phyloP scores from a whole-genome alignment of 2,888 invertebrate genomes.

The Stegophylla sp. region DNA sequence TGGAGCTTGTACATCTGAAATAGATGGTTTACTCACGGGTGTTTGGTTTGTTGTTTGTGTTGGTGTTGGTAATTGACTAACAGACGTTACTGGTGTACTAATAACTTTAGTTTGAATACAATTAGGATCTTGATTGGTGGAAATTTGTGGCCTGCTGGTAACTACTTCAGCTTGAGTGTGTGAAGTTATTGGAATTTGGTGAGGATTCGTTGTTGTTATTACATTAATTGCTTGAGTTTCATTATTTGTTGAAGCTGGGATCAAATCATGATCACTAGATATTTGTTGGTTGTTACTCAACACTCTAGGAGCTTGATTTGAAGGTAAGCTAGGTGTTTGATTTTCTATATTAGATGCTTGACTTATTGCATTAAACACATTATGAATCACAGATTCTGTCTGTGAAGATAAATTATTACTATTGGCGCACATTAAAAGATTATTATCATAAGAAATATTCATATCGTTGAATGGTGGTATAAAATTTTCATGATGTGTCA shows the following conservation, averaged over 20 bases:
- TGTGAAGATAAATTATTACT: constrained; percentile 39
- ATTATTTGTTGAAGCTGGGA: constrained; percentile 10
- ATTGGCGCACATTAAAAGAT: constrained; percentile 31
- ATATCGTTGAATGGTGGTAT: constrained; percentile 53
- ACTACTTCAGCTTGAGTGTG: constrained; percentile 27
- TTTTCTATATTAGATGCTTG: constrained; percentile 50
- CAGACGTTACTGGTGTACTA: constrained; percentile 1
- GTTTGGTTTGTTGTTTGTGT: constrained; percentile 15
- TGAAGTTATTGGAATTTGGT: constrained; percentile 22
- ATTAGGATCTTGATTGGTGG: constrained; percentile 30
- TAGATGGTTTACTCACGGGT: neutral
- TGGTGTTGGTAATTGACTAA: constrained; percentile 11
- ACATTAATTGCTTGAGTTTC: constrained; percentile 19
- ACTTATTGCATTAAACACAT: constrained; percentile 45
- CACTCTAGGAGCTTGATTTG: constrained; percentile 15
- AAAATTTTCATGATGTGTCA: constrained; percentile 61
- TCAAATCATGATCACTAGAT: constrained; percentile 1
- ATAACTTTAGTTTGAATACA: constrained; percentile 17
- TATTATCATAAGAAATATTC: constrained; percentile 39
- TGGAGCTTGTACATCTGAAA: constrained; percentile 3
- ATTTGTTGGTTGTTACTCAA: constrained; percentile 9
- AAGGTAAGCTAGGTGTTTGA: constrained; percentile 33
- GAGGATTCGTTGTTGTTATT: constrained; percentile 35
- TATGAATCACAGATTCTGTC: constrained; percentile 45
- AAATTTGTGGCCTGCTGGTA: neutral